phyloP scores from a whole-genome alignment of 2,797 vertebrate genomes.

The Taeniopygia guttata region DNA sequence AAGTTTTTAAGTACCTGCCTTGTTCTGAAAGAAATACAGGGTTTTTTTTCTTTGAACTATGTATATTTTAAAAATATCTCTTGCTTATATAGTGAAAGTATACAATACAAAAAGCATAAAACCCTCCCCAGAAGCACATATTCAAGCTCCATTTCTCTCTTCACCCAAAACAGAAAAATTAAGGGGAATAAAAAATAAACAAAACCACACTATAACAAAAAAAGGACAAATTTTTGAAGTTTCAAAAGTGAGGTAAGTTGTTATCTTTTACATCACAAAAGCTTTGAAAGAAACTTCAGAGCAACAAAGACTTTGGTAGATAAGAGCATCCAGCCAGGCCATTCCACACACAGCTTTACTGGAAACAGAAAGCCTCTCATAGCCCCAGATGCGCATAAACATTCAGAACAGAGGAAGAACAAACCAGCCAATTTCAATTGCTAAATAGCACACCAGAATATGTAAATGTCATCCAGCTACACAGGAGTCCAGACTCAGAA shows the following conservation, averaged over 20 bases:
- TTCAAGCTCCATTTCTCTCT: neutral
- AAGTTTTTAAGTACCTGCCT: neutral
- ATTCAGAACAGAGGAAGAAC: constrained; percentile 42
- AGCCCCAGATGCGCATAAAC: neutral
- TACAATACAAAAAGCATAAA: neutral
- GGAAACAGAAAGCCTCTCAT: constrained; percentile 8
- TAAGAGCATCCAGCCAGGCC: neutral
- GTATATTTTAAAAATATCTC: neutral
- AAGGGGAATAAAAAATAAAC: neutral
- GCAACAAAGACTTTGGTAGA: neutral
- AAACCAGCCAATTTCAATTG: constrained; percentile 19
- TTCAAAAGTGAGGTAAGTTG: neutral
- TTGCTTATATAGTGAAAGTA: neutral
- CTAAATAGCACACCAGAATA: neutral
- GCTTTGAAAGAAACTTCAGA: neutral
- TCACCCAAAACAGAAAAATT: neutral
- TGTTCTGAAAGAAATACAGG: neutral
- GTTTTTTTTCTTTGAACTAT: neutral
- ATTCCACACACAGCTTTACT: constrained; percentile 7
- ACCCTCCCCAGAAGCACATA: neutral
- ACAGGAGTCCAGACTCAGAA: constrained; percentile 3
- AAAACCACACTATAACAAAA: neutral
- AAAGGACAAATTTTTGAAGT: neutral
- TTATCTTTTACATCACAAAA: neutral
- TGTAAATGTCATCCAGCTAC: neutral